Base-by-base conservation (phyloP, 2,113 vertebrate species). In the Antennarius striatus region DNA sequence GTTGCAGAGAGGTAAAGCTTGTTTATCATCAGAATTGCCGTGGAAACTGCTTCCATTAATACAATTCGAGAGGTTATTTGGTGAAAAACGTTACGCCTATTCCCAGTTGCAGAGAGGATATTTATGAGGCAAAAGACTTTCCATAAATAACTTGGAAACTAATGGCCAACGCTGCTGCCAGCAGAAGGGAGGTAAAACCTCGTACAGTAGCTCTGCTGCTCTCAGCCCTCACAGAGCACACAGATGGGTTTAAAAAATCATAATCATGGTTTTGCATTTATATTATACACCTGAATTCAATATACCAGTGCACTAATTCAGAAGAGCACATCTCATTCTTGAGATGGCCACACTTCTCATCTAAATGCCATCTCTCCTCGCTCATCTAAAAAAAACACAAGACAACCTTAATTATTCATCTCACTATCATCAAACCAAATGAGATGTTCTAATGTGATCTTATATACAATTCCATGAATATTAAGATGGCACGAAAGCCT, bases 141-240 rank as follows among this genome's bases (percentile, higher is more conserved):
- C 66, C 59, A 78, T 66, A 67, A 61, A 70, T 67, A 70, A 61
- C 40, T 9, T 32, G 17, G 56, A 72, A 51, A 79, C 60, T 62
- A 70, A 80, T 59, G 73, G 45, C 52, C 47, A 17, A 52, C 42
- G 49, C 32, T 46, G 32, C 36, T 72, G 63, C 45, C 32, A 59
- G 30, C 58, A 67, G 68, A 73, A 49, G 66, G 61, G 10, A 62
- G 13, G 52, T 61, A 68, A 71, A 70, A 11, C 59, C 52, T 66
- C 39, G 22, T n/a, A 52, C 6, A 52, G 17, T 53, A 22, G 55
- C 50, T 45, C 49, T 11, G 16, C 40, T 29, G 62, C 56, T 57
- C 54, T 62, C 40, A 65, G 46, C 14, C 22, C 17, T 50, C 50
- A 40, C 12, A 63, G n/a, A 60, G 40, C 50, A 57, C 15, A 22